A percentile compares a stretch with the other conserved stretches of the same genome.
Conservation (phyloP, 2,113 vertebrate genomes). For the Mugil cephalus region DNA sequence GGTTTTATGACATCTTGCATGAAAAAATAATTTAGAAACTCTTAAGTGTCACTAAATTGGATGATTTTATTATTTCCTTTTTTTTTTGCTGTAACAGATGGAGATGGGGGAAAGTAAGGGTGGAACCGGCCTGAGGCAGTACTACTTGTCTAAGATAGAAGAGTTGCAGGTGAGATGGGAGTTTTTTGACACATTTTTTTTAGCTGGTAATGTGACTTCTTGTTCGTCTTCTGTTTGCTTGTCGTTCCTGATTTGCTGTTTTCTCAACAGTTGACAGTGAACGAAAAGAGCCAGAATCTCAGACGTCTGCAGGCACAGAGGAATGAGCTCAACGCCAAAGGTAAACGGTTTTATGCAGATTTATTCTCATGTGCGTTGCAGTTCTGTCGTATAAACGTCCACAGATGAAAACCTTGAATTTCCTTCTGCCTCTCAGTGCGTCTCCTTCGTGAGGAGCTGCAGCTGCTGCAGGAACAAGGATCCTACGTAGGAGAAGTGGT, state of each 20-base stretch:
- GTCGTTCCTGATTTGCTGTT: background rate
- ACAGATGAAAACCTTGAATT: background rate
- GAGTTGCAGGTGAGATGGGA: constrained; percentile 92
- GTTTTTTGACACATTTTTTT: too few species aligned
- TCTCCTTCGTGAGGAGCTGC: constrained; percentile 94
- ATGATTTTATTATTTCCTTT: background rate
- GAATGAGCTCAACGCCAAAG: constrained; percentile 98
- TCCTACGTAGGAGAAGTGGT: constrained; percentile 99
- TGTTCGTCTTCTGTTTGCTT: background rate
- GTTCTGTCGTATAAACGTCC: background rate
- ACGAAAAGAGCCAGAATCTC: constrained; percentile 98
- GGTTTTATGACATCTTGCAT: too few species aligned
- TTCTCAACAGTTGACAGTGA: constrained; percentile 91
- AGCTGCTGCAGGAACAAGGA: constrained; percentile 97
- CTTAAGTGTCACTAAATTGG: too few species aligned
- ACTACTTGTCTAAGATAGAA: constrained; percentile 98
- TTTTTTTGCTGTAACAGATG: constrained; percentile 84
- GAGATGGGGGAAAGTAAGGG: constrained; percentile 95
- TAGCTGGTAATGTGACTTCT: background rate
- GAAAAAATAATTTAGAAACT: too few species aligned
- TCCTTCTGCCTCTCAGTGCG: constrained; percentile 84
- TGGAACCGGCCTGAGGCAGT: constrained; percentile 94
- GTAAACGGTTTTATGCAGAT: constrained; percentile 68
- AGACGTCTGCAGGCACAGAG: constrained; percentile 96
- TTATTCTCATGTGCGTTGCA: background rate